Percentiles rank a stretch among this genome's conserved stretches.
Evolutionary conservation across 1,140 invertebrate species (phyloP).

Genomic region (Drosophila oshimai): DNA sequence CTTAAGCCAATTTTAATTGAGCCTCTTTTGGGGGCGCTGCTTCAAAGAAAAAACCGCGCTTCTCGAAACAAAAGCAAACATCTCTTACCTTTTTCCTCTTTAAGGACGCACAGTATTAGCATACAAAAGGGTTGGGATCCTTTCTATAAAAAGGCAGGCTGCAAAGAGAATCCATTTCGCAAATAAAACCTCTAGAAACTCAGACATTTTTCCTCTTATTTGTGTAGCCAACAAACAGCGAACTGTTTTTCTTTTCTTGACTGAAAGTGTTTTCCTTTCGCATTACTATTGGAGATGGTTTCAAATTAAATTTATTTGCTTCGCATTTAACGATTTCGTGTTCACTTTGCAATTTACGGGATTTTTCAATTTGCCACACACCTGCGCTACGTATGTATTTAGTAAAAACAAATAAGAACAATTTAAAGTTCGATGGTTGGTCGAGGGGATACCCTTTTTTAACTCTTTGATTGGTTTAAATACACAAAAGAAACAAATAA

Average conservation of each 20-base stretch:
- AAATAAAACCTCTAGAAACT: not conserved
- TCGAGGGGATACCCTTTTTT: not conserved
- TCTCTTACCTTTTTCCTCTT: constrained; percentile 13
- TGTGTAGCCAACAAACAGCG: not conserved
- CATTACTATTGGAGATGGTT: not conserved
- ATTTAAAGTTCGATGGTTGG: not conserved
- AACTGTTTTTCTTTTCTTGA: not conserved
- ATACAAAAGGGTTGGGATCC: constrained; percentile 1
- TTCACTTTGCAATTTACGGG: not conserved
- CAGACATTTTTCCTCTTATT: not conserved
- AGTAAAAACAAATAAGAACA: not conserved
- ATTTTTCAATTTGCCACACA: constrained; percentile 22
- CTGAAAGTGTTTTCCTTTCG: not conserved
- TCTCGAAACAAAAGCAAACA: constrained; percentile 9
- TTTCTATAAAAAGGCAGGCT: not conserved
- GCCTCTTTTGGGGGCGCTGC: not conserved
- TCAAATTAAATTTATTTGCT: constrained; percentile 18
- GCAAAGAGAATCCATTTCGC: constrained; percentile 2
- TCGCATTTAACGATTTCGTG: not conserved
- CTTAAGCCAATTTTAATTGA: constrained; percentile 43
- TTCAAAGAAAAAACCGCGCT: constrained; percentile 11
- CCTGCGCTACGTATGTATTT: not conserved
- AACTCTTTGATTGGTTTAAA: no score
- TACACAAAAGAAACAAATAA: no score
- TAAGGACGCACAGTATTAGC: not conserved